These are phyloP conservation scores for Psilopogon haemacephalus DNA, from an alignment of 2,113 vertebrate genomes.

Conservation along the genomic window DNA sequence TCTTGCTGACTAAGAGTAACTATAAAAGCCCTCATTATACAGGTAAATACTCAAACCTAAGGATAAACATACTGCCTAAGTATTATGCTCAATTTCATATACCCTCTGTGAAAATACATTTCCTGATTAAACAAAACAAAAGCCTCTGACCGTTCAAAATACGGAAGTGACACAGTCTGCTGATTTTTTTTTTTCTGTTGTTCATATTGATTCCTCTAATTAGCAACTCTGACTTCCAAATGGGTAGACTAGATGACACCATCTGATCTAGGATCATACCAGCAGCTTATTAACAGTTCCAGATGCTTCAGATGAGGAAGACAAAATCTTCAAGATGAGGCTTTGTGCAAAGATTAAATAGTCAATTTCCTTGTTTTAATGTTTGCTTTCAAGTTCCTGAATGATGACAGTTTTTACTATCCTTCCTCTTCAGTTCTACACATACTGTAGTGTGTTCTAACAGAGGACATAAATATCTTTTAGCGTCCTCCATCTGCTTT, in stretches of 20 bases:
- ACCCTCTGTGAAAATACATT: not conserved
- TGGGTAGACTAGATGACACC: not conserved
- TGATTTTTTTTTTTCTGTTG: not conserved
- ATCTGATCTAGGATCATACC: not conserved
- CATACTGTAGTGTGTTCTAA: not conserved
- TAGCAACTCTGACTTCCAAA: conserved; percentile 8
- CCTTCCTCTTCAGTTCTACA: not conserved
- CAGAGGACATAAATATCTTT: not conserved
- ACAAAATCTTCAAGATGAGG: not conserved
- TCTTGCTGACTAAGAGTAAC: not conserved
- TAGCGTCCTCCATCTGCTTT: not conserved
- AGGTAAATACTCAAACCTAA: not conserved
- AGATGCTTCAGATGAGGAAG: not conserved
- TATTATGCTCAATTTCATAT: not conserved
- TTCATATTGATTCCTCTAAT: not conserved
- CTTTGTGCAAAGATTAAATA: not conserved
- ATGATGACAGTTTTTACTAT: not conserved
- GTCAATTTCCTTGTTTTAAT: not conserved
- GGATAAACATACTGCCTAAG: not conserved
- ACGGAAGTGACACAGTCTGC: not conserved
- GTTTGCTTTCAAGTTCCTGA: not conserved
- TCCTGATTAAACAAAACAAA: not conserved
- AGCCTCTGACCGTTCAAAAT: not conserved
- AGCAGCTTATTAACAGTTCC: not conserved
- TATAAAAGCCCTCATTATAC: not conserved